phyloP scores from a whole-genome alignment of 2,888 invertebrate species.

The Neoaliturus tenellus region DNA sequence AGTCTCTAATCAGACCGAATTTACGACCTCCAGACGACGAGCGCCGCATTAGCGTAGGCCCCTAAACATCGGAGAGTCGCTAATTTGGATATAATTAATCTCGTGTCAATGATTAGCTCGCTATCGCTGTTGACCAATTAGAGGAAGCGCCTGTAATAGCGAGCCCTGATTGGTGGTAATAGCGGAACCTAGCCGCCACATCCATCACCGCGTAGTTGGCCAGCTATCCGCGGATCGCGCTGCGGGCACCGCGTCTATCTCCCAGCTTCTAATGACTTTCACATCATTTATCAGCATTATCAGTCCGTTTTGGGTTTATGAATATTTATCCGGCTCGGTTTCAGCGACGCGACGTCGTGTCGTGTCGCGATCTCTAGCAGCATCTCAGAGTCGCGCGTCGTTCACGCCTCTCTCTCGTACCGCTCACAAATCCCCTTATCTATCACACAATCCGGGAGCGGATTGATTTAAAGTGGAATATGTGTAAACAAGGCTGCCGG shows the following conservation, averaged over 20 bases:
- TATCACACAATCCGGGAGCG: constrained; percentile 20
- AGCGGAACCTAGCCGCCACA: constrained; percentile 21
- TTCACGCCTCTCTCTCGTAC: constrained; percentile 6
- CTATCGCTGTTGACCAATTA: constrained; percentile 36
- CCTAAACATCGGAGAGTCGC: not conserved
- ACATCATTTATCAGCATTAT: constrained; percentile 46
- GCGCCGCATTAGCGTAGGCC: not conserved
- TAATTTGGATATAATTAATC: constrained; percentile 23
- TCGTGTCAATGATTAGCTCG: constrained; percentile 19
- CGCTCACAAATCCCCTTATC: not conserved
- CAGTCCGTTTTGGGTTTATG: constrained; percentile 46
- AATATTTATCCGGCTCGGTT: constrained; percentile 34
- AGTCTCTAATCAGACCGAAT: not conserved
- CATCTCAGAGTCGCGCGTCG: not conserved
- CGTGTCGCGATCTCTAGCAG: not conserved
- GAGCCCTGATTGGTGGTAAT: constrained; percentile 23
- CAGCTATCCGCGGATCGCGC: constrained; percentile 42
- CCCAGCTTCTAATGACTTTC: constrained; percentile 39
- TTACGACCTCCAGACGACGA: not conserved
- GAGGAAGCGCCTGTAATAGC: constrained; percentile 14
- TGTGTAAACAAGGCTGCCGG: not conserved
- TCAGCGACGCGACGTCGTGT: not conserved
- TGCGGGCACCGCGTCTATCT: constrained; percentile 29
- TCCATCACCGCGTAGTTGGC: constrained; percentile 41
- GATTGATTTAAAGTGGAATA: constrained; percentile 9